phyloP scores from a whole-genome alignment of 2,113 vertebrate genomes.

The Petroica traversi region DNA sequence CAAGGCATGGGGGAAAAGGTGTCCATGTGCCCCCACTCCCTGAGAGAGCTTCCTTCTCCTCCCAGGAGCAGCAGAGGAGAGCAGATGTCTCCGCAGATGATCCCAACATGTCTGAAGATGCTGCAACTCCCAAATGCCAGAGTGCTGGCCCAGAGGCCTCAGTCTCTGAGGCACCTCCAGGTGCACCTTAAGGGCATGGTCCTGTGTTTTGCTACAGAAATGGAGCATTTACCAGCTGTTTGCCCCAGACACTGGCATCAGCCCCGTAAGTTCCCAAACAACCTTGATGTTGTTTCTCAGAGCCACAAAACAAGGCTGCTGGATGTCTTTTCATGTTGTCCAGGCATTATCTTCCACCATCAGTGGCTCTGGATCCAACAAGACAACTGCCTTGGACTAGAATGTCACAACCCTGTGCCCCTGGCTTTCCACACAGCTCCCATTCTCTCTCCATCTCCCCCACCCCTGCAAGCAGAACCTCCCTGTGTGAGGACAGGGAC shows the following conservation, averaged over 20 bases:
- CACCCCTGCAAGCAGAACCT: background rate
- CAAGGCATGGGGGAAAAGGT: accelerated
- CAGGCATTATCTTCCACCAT: background rate
- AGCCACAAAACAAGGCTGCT: background rate
- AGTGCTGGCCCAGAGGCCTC: background rate
- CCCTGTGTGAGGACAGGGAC: background rate
- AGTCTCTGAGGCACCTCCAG: background rate
- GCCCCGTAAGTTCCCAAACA: accelerated
- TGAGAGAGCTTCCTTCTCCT: background rate
- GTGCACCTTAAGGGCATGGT: background rate
- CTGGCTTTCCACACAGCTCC: accelerated
- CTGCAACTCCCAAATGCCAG: background rate
- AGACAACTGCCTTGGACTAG: background rate
- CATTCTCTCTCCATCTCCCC: background rate
- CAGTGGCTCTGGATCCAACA: background rate
- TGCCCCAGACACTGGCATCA: background rate
- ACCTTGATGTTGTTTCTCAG: background rate
- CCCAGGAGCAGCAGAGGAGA: background rate
- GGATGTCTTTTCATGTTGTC: background rate
- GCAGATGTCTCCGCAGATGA: background rate
- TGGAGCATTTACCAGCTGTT: background rate
- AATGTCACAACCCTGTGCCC: accelerated
- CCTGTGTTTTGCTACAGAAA: background rate
- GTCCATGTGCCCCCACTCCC: accelerated
- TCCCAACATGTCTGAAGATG: background rate